phyloP scores from a whole-genome alignment of 2,888 invertebrate genomes.

The Eupithecia tripunctaria region DNA sequence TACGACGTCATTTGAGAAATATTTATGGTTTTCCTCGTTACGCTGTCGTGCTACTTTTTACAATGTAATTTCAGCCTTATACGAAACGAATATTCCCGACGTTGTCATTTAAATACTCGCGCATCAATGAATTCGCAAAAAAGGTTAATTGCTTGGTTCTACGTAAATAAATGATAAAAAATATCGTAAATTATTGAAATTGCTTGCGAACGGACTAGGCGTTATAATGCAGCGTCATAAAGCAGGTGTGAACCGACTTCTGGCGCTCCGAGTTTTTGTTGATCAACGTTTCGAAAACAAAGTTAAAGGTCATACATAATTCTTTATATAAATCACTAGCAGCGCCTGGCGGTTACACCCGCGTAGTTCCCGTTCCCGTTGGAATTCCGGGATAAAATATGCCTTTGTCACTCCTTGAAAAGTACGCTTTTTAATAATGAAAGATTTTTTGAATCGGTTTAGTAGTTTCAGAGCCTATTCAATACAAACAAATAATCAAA shows the following conservation, averaged over 20 bases:
- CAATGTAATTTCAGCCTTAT: not conserved
- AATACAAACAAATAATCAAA: no score
- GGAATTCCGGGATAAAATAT: no score
- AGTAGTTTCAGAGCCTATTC: no score
- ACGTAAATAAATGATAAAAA: conserved; percentile 54
- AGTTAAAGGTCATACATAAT: not conserved
- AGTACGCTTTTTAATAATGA: no score
- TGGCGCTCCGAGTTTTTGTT: not conserved
- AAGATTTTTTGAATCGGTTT: no score
- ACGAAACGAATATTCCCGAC: conserved; percentile 15
- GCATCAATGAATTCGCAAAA: conserved; percentile 51
- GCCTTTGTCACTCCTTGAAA: no score
- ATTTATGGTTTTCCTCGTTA: not conserved
- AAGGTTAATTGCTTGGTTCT: conserved; percentile 50
- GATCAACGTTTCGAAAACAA: not conserved
- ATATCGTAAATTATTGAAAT: conserved; percentile 38
- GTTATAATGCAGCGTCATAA: not conserved
- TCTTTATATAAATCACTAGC: not conserved
- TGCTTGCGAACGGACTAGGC: conserved; percentile 30
- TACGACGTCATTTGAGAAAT: not conserved
- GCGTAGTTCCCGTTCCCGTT: no score
- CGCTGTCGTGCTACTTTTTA: not conserved
- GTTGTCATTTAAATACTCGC: conserved; percentile 61
- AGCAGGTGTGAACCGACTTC: conserved; percentile 36
- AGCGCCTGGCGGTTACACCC: no score